Evolutionary conservation across 2,113 vertebrate genomes (phyloP).

Genomic region (Lamprologus callipterus): DNA sequence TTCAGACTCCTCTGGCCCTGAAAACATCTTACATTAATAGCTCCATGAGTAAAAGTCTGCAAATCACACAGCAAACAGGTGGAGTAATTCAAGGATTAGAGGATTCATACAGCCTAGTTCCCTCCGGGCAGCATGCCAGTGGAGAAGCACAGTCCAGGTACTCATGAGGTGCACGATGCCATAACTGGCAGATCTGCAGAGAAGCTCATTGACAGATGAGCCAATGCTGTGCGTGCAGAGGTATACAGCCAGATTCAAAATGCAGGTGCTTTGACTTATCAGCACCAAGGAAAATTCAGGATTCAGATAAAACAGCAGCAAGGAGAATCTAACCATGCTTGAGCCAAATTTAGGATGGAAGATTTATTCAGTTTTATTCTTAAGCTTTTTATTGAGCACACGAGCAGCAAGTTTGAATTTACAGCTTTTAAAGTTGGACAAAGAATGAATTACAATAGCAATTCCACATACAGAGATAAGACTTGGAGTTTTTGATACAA

Average conservation of each 20-base stretch:
- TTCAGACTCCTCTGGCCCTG: background rate
- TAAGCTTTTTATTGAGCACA: conserved; percentile 5
- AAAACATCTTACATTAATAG: conserved; percentile 34
- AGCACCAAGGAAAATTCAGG: background rate
- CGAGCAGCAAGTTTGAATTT: background rate
- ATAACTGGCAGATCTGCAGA: conserved; percentile 17
- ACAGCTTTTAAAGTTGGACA: background rate
- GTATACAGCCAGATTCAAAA: background rate
- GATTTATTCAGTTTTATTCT: background rate
- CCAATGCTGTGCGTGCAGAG: background rate
- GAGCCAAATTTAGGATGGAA: background rate
- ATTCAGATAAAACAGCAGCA: background rate
- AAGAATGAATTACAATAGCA: conserved; percentile 2
- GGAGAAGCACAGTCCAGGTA: conserved; percentile 20
- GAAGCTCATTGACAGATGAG: conserved; percentile 18
- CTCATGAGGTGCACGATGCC: conserved; percentile 1
- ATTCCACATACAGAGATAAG: background rate
- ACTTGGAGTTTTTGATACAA: background rate
- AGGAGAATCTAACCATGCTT: background rate
- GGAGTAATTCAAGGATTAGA: conserved; percentile 47
- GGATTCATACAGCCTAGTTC: conserved; percentile 32
- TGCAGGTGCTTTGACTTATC: background rate
- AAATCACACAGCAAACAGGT: conserved; percentile 49
- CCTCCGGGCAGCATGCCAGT: conserved; percentile 33
- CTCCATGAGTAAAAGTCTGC: conserved; percentile 21